Base-by-base conservation (phyloP, 1,140 invertebrate species). In the Habropoda laboriosa region DNA sequence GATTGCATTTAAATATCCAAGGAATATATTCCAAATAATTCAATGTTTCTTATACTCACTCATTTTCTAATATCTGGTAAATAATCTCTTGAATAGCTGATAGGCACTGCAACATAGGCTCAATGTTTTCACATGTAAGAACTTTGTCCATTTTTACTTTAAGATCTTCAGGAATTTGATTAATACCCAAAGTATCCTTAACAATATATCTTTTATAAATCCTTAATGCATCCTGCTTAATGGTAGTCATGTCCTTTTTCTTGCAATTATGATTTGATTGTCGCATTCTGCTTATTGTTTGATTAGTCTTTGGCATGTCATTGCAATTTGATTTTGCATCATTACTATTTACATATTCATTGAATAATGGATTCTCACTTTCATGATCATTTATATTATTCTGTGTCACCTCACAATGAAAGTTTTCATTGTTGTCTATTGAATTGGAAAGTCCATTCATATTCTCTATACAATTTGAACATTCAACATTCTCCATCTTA, bases 201-300 rank as follows among this genome's bases (percentile, higher is more conserved):
- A 86, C 90, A 75, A 94, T 89, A 87, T 94, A 94, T 82, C 93
- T 94, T 80, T 93, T 93, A 81, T 94, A 94, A 78, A 94, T 94
- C 72, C 91, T 90, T 72, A 93, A 87, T 8, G 92, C 93, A 89
- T 94, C 94, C 57, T 93, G 91, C 27, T 86, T 89, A 8, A 89
- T 87, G 10, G 87, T 90, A 13, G 86, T 83, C 66, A 61, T 51
- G 86, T 76, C 71, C 24, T 74, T 75, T 32, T n/a, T 70, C 27
- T 24, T 63, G 27, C 79, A 87, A 66, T 78, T 79, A 16, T 67
- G 64, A 61, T 75, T 89, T 68, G 67, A 86, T 89, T 86, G 77
- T 82, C 82, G 79, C 40, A 49, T 80, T 79, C 68, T 60, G 75
- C 38, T 87, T 55, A 85, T 32, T 75, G 79, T 84, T 73, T 87